These are phyloP conservation scores for Pseudomyrmex gracilis DNA, from an alignment of 1,140 invertebrate genomes.

Conservation along the genomic window DNA sequence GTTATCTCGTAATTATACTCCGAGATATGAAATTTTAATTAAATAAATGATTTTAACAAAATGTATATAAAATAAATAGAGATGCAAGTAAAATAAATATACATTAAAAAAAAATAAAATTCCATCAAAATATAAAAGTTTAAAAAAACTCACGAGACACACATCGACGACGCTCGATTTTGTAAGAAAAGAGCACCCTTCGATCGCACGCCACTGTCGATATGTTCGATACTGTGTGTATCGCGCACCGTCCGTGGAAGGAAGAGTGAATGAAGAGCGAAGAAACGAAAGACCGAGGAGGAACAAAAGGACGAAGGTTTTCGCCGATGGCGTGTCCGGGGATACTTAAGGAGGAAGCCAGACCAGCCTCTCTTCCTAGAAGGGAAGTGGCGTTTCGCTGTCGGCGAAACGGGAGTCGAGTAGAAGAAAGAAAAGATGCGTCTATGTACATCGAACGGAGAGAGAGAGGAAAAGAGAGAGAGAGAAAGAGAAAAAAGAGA, in stretches of 20 bases:
- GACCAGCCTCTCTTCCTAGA: conserved; percentile 79
- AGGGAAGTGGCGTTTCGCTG: conserved; percentile 78
- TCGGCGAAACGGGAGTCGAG: conserved; percentile 79
- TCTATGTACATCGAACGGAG: not conserved
- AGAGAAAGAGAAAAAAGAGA: not conserved
- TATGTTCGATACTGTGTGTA: not conserved
- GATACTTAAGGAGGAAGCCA: conserved; percentile 80
- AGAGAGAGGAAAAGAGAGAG: not conserved
- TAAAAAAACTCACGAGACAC: not conserved
- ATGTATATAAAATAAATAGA: too few relatives aligned
- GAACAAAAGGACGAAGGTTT: conserved; percentile 72
- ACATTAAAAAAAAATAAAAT: too few relatives aligned
- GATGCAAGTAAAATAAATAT: too few relatives aligned
- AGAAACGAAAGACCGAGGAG: conserved; percentile 22
- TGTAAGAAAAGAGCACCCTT: not conserved
- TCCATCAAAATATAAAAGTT: not conserved
- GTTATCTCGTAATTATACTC: not conserved
- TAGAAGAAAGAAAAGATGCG: not conserved
- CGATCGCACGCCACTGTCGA: conserved; percentile 32
- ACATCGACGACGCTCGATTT: conserved; percentile 4
- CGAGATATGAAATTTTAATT: too few relatives aligned
- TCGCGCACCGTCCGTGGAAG: conserved; percentile 4
- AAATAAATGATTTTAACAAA: too few relatives aligned
- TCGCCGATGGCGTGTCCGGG: conserved; percentile 81
- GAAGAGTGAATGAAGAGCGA: conserved; percentile 32